These are phyloP conservation scores for Streblospio benedicti DNA, from an alignment of 1,140 invertebrate genomes.

Conservation along the genomic window DNA sequence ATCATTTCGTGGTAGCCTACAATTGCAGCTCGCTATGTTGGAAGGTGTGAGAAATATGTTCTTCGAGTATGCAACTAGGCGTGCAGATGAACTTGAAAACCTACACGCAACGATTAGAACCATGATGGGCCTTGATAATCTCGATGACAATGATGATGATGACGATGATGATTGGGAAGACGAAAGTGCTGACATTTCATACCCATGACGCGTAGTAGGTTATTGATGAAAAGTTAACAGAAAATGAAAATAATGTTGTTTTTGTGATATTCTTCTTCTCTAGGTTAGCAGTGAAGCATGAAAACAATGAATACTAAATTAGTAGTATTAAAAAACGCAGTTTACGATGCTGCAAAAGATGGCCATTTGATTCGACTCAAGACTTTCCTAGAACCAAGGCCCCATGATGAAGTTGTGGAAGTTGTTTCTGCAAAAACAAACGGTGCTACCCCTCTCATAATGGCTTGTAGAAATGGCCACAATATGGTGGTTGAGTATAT, in stretches of 20 bases:
- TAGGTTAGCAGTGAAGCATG: too few species aligned
- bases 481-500: conserved; percentile 86
- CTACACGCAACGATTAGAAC: conserved; percentile 1
- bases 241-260: too few species aligned
- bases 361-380: conserved; percentile 60
- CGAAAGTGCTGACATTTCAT: too few species aligned
- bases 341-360: conserved; percentile 62
- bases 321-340: conserved; percentile 51
- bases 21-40: not conserved
- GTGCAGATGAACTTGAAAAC: conserved; percentile 6
- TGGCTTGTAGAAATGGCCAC: conserved; percentile 87
- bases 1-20: not conserved
- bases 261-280: too few species aligned
- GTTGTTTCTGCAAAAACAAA: conserved; percentile 49
- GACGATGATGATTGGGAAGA: too few species aligned
- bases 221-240: too few species aligned
- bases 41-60: conserved; percentile 11
- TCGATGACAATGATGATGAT: not conserved
- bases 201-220: too few species aligned
- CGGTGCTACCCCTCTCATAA: conserved; percentile 84
- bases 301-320: too few species aligned
- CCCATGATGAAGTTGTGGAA: conserved; percentile 40
- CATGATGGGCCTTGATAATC: not conserved
- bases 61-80: conserved; percentile 6
- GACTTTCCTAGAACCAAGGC: conserved; percentile 57